Base-by-base conservation (phyloP, 2,113 vertebrate species). In the Sula dactylatra region DNA sequence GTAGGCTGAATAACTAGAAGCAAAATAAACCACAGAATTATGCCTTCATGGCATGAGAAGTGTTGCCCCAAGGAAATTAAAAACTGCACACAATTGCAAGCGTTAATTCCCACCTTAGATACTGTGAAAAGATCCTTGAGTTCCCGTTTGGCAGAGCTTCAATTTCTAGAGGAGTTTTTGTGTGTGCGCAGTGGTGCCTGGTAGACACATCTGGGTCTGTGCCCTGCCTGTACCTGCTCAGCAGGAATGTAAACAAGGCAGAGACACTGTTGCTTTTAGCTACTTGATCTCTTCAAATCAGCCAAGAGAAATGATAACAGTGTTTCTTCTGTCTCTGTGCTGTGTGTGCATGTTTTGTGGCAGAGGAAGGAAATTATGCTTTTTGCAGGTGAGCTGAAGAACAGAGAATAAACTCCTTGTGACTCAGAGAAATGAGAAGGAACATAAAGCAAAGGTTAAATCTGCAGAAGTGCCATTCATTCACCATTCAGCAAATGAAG, bases 221-320 rank as follows among this genome's bases (percentile, higher is more conserved):
- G 29, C 40, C 34, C 11, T 32, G 97, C 70, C 86, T n/a, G 54
- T 96, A 93, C 97, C 88, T 97, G 93, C 72, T 80, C 50, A 3
- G 15, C 59, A 90, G 76, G 82, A 95, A 91, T 61, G 71, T 84
- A 94, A 97, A 96, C 83, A 95, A 70, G 90, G 58, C 50, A 44
- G 11, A 64, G 47, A 26, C 4, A 2, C 29, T 69, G n/a, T 38
- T 65, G 61, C 69, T 89, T 84, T 69, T 31, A 70, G 56, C 62
- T 25, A 25, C 65, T 64, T 66, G 32, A 56, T 67, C 73, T 72
- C 49, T 65, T 91, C 40, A 24, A n/a, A 79, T 88, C 62, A 55
- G 47, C 45, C 62, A 58, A 74, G 65, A 71, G 58, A 96, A 89
- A 88, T 16, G 44, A 66, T 86, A 40, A 50, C 55, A 77, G 40